These are phyloP conservation scores for Pantherophis alleghaniensis DNA, from an alignment of 2,797 vertebrate genomes.

Conservation along the genomic window DNA sequence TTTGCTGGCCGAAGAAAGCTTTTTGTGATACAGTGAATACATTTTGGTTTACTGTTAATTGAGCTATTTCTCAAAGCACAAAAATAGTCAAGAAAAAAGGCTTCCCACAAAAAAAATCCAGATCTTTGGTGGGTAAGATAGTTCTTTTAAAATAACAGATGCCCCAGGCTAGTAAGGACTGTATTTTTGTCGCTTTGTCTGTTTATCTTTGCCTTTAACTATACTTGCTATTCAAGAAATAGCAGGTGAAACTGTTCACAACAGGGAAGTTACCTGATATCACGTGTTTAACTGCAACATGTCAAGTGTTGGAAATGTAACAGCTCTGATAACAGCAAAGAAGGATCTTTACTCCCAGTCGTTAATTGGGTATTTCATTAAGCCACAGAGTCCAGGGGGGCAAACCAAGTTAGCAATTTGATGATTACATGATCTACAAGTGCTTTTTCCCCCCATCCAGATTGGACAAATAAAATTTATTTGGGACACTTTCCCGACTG, in stretches of 20 bases:
- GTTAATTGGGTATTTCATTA: background rate
- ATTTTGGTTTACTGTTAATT: background rate
- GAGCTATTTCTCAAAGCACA: background rate
- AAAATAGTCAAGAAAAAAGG: background rate
- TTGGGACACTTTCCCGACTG: background rate
- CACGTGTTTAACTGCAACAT: background rate
- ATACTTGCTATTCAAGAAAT: background rate
- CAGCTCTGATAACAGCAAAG: background rate
- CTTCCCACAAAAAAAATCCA: background rate
- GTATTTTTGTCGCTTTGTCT: background rate
- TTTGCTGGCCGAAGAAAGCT: background rate
- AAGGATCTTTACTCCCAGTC: background rate
- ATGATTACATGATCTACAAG: background rate
- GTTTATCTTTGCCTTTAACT: background rate
- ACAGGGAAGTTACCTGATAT: background rate
- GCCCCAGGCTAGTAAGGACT: background rate
- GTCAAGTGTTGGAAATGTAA: background rate
- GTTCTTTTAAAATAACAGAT: background rate
- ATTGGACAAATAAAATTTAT: background rate
- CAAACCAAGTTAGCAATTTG: background rate
- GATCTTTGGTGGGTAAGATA: background rate
- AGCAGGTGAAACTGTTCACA: background rate
- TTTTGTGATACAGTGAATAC: background rate
- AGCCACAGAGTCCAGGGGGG: background rate
- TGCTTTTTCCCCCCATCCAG: background rate